These are phyloP conservation scores for Notechis scutatus DNA, from an alignment of 2,113 vertebrate genomes.

Conservation along the genomic window DNA sequence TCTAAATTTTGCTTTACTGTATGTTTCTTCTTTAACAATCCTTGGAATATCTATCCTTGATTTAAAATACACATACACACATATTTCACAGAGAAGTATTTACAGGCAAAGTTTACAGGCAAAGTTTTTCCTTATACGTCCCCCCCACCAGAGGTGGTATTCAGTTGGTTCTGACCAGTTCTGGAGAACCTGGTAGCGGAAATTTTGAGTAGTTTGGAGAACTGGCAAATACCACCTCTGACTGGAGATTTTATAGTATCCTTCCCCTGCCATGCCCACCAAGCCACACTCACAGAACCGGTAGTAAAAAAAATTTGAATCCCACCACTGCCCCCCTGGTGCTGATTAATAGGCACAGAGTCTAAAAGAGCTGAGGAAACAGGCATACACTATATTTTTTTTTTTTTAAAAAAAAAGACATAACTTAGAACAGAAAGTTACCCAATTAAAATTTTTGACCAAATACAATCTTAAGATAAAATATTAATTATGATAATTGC, in stretches of 20 bases:
- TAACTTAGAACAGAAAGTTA: background rate
- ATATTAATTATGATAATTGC: constrained; percentile 1
- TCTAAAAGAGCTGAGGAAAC: background rate
- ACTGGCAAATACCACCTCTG: no score
- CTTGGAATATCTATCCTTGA: background rate
- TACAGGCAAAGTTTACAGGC: background rate
- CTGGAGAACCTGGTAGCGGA: no score
- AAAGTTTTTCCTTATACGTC: background rate
- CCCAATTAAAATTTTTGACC: background rate
- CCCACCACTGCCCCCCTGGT: no score
- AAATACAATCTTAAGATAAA: background rate
- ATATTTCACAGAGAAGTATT: background rate
- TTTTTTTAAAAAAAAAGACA: background rate
- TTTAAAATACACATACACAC: background rate
- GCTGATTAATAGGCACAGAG: background rate
- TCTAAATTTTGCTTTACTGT: background rate
- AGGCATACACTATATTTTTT: background rate
- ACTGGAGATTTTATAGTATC: no score
- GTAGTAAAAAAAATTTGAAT: no score
- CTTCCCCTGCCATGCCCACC: no score
- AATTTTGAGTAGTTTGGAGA: no score
- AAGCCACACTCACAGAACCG: no score
- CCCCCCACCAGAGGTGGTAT: no score
- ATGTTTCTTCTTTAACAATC: background rate
- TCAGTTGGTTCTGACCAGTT: no score